Conservation (phyloP, 2,888 invertebrate species). For the Drosophila austrosaltans region DNA sequence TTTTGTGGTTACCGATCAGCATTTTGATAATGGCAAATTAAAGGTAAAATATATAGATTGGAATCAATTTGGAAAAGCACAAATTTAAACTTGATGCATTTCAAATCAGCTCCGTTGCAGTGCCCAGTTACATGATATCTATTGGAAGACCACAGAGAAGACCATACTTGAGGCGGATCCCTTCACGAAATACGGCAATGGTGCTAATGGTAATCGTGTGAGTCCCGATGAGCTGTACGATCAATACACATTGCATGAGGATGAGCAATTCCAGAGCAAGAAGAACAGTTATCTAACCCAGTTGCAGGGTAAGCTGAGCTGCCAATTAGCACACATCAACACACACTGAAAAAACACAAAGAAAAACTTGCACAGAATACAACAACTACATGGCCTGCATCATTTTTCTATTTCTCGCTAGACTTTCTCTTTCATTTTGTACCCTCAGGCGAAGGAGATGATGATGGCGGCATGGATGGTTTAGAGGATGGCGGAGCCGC, state of each 20-base stretch:
- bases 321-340: slow-evolving; percentile 55
- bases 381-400: slow-evolving; percentile 60
- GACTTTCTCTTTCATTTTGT: slow-evolving; percentile 81
- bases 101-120: slow-evolving; percentile 86
- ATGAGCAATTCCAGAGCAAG: slow-evolving; percentile 80
- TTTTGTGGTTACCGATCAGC: slow-evolving; percentile 84
- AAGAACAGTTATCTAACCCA: slow-evolving; percentile 82
- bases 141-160: slow-evolving; percentile 88
- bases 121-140: slow-evolving; percentile 87
- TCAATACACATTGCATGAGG: slow-evolving; percentile 81
- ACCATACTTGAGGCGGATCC: slow-evolving; percentile 86
- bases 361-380: slow-evolving; percentile 20
- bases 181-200: slow-evolving; percentile 65
- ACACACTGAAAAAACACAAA: slow-evolving; percentile 24
- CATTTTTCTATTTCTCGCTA: slow-evolving; percentile 71
- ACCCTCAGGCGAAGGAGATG: slow-evolving; percentile 79
- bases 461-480: slow-evolving; percentile 59
- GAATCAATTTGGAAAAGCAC: too few relatives aligned
- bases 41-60: slow-evolving; percentile 80
- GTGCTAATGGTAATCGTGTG: slow-evolving; percentile 76
- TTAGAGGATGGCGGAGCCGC: slow-evolving; percentile 69
- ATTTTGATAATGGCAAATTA: slow-evolving; percentile 85
- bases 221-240: slow-evolving; percentile 75
- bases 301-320: slow-evolving; percentile 80
- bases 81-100: too few relatives aligned